These are phyloP conservation scores for Ammospiza nelsoni DNA, from an alignment of 2,113 vertebrate species.

Conservation along the genomic window DNA sequence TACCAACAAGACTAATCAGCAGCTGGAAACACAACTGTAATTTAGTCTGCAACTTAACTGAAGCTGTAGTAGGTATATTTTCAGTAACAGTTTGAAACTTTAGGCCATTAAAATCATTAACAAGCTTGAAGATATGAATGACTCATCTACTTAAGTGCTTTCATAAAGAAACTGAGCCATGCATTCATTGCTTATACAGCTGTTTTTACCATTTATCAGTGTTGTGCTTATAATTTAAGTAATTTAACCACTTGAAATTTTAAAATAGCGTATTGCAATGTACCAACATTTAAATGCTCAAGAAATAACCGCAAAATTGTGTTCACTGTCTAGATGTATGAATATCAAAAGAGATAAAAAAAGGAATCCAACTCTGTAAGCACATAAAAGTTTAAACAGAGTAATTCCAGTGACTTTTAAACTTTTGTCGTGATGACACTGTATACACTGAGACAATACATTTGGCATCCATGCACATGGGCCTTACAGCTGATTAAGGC, in stretches of 20 bases:
- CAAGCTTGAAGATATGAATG: slow-evolving; percentile 24
- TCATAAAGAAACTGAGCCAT: neutral
- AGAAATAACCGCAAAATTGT: neutral
- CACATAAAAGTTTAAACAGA: neutral
- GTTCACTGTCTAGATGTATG: neutral
- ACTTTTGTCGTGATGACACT: neutral
- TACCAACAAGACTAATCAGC: slow-evolving; percentile 28
- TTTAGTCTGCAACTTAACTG: neutral
- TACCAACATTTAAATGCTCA: neutral
- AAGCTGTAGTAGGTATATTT: neutral
- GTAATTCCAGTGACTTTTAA: neutral
- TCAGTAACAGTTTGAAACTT: slow-evolving; percentile 3
- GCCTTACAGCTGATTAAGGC: neutral
- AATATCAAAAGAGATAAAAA: neutral
- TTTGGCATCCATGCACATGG: rapidly evolving
- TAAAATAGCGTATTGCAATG: neutral
- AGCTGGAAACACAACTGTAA: neutral
- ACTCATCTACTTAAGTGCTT: slow-evolving; percentile 16
- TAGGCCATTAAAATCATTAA: slow-evolving; percentile 26
- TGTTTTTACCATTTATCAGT: slow-evolving; percentile 34
- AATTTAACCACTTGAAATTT: slow-evolving; percentile 17
- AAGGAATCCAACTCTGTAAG: neutral
- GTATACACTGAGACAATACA: neutral
- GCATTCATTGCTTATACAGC: neutral
- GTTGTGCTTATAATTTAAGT: neutral